Evolutionary conservation across 2,113 vertebrate species (phyloP).

Genomic region (Azemiops feae): DNA sequence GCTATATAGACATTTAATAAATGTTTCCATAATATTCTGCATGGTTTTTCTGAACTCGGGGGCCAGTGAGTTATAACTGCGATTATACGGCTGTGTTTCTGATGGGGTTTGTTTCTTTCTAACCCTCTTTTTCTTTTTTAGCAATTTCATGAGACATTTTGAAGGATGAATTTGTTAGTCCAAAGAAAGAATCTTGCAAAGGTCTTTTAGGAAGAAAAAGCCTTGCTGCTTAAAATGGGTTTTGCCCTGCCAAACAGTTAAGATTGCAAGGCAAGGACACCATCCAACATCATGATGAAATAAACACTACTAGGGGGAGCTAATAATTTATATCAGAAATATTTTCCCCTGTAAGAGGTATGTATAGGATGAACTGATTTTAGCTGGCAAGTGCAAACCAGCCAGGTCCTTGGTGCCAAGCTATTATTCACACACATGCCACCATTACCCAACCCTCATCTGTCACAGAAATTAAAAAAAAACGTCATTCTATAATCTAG

Average conservation of each 20-base stretch:
- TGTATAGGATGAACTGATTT: background rate
- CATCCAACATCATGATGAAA: background rate
- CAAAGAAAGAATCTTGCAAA: conserved; percentile 42
- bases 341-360: background rate
- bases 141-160: conserved; percentile 37
- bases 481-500: background rate
- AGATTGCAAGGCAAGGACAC: conserved; percentile 9
- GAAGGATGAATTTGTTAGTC: conserved; percentile 59
- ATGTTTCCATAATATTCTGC: conserved; percentile 48
- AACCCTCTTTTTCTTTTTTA: background rate
- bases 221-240: conserved; percentile 11
- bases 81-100: conserved; percentile 44
- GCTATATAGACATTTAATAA: background rate
- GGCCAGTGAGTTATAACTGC: conserved; percentile 19
- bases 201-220: conserved; percentile 32
- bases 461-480: background rate
- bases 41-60: conserved; percentile 37
- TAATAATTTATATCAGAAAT: background rate
- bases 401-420: background rate
- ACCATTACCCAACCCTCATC: background rate
- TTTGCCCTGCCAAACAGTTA: conserved; percentile 12
- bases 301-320: background rate
- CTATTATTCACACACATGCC: background rate
- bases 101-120: background rate
- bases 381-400: background rate